phyloP scores from a whole-genome alignment of 64 coral and sea anemone genomes.

The Pachyseris speciosa region DNA sequence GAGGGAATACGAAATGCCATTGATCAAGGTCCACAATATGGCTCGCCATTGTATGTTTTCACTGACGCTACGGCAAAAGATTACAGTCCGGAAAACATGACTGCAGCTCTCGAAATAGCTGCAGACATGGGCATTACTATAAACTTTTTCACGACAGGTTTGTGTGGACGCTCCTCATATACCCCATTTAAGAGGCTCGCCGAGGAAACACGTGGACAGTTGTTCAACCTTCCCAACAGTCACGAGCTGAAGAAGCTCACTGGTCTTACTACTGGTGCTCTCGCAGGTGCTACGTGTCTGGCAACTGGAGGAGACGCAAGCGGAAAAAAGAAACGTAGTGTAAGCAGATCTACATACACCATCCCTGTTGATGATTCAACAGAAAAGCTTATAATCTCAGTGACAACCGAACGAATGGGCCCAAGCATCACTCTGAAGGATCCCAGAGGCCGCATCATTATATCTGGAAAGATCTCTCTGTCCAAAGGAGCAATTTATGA shows the following conservation, averaged over 20 bases:
- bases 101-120: background rate
- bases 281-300: slow-evolving; percentile 46
- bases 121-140: background rate
- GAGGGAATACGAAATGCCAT: slow-evolving; percentile 48
- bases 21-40: background rate
- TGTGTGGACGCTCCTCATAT: slow-evolving; percentile 13
- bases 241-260: slow-evolving; percentile 42
- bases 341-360: slow-evolving; percentile 9
- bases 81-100: background rate
- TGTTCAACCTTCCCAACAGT: slow-evolving; percentile 27
- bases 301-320: background rate
- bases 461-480: slow-evolving; percentile 22
- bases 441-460: slow-evolving; percentile 28
- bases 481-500: slow-evolving; percentile 63
- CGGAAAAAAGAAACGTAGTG: slow-evolving; percentile 2
- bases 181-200: slow-evolving; percentile 48
- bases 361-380: slow-evolving; percentile 74
- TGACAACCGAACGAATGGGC: slow-evolving; percentile 14
- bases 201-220: slow-evolving; percentile 64
- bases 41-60: slow-evolving; percentile 64
- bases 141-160: slow-evolving; percentile 41
- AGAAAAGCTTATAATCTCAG: slow-evolving; percentile 68
- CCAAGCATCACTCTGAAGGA: slow-evolving; percentile 55
- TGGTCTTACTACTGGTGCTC: background rate
- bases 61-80: slow-evolving; percentile 63